Conservation (phyloP, 2,797 vertebrate species). For the Hemibagrus guttatus region DNA sequence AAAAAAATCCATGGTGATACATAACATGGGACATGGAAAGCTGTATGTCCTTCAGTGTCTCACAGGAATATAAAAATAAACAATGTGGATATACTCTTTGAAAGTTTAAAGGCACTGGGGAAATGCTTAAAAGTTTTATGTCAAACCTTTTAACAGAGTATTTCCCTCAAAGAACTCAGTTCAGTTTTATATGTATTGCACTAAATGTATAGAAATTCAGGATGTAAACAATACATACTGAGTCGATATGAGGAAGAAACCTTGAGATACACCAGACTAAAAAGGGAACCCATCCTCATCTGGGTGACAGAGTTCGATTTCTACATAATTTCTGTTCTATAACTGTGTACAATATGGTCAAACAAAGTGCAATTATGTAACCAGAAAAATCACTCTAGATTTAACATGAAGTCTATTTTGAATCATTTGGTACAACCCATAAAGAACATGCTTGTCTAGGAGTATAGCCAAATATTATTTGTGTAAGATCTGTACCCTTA, state of each 20-base stretch:
- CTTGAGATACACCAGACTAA: too few species aligned
- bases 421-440: not conserved
- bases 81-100: not conserved
- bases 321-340: too few species aligned
- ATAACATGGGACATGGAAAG: conserved; percentile 26
- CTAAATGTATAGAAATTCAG: too few species aligned
- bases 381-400: too few species aligned
- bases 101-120: not conserved
- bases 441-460: not conserved
- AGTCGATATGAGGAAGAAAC: too few species aligned
- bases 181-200: too few species aligned
- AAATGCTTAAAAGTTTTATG: not conserved
- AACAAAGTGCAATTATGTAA: too few species aligned
- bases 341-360: too few species aligned
- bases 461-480: not conserved
- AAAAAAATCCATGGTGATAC: not conserved
- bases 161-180: not conserved
- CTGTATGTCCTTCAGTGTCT: conserved; percentile 28
- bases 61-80: not conserved
- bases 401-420: too few species aligned
- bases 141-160: not conserved
- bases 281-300: too few species aligned
- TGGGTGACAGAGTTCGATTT: too few species aligned
- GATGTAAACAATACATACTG: too few species aligned
- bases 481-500: not conserved